Evolutionary conservation across 30 jellyfish, hydroid and myxozoan species (phyloP).

Genomic region (Aurelia sp.): DNA sequence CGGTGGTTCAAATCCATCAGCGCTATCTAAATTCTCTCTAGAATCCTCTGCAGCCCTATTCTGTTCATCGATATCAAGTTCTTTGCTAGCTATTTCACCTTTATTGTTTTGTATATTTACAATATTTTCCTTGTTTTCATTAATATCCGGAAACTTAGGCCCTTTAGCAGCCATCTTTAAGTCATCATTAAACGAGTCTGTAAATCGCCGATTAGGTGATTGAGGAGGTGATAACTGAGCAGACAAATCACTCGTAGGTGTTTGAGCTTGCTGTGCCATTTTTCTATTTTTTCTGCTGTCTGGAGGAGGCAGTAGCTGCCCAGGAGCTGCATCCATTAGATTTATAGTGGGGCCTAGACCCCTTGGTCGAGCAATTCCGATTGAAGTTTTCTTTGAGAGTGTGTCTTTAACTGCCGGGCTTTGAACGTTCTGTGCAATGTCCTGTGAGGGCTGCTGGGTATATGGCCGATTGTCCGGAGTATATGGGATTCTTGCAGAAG

Average conservation of each 20-base stretch:
- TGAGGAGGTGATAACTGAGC: conserved; percentile 51
- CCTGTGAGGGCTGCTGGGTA: neutral
- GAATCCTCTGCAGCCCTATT: neutral
- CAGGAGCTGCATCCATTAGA: conserved; percentile 94
- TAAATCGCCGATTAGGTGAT: conserved; percentile 57
- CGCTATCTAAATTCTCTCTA: conserved; percentile 1
- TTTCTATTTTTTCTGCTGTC: conserved; percentile 64
- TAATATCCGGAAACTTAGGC: neutral
- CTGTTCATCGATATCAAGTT: conserved; percentile 6
- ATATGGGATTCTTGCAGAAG: neutral
- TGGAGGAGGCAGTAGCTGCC: conserved; percentile 98
- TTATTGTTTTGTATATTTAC: conserved; percentile 23
- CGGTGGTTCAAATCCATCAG: conserved; percentile 61
- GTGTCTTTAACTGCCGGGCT: conserved; percentile 50
- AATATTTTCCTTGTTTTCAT: conserved; percentile 12
- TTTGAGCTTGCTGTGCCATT: conserved; percentile 62
- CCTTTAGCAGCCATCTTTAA: neutral
- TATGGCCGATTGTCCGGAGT: neutral
- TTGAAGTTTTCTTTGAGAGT: conserved; percentile 57
- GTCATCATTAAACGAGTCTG: conserved; percentile 23
- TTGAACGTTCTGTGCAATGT: neutral
- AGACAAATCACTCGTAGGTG: conserved; percentile 5
- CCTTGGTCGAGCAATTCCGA: conserved; percentile 97
- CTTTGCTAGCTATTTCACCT: neutral
- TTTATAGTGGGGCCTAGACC: conserved; percentile 80